Conservation (phyloP, 2,113 vertebrate genomes). For the Lipotes vexillifer region DNA sequence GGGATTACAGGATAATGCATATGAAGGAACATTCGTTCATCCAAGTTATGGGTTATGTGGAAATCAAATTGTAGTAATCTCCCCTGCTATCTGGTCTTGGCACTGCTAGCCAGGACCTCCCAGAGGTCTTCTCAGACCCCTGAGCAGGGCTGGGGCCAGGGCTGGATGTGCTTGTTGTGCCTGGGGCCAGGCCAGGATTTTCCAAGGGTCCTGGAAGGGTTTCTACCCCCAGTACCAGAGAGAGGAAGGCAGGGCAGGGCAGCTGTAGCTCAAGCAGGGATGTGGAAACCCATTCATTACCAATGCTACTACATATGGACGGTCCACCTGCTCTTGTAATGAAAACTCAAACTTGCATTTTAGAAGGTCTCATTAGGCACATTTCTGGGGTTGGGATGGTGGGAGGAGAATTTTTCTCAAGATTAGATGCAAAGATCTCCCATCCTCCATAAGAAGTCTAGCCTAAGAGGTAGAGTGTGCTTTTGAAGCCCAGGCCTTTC, state of each 20-base stretch:
- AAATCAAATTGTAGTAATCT: constrained; percentile 81
- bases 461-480: background rate
- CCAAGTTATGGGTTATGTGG: constrained; percentile 82
- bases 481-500: background rate
- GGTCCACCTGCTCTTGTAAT: background rate
- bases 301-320: background rate
- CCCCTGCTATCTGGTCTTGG: constrained; percentile 78
- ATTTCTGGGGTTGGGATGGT: background rate
- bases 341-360: background rate
- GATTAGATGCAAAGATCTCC: background rate
- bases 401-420: background rate
- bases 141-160: background rate
- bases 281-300: background rate
- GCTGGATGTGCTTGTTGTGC: background rate
- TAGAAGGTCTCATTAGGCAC: background rate
- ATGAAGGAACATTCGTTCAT: constrained; percentile 72
- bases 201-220: background rate
- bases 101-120: background rate
- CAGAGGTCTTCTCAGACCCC: background rate
- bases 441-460: background rate
- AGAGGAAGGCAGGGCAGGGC: background rate
- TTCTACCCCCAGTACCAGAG: background rate
- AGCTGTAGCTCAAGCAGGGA: background rate
- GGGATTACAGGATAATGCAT: constrained; percentile 78
- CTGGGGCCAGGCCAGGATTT: background rate